These are phyloP conservation scores for Pagetopsis macropterus DNA, from an alignment of 2,797 vertebrate genomes.

Conservation along the genomic window DNA sequence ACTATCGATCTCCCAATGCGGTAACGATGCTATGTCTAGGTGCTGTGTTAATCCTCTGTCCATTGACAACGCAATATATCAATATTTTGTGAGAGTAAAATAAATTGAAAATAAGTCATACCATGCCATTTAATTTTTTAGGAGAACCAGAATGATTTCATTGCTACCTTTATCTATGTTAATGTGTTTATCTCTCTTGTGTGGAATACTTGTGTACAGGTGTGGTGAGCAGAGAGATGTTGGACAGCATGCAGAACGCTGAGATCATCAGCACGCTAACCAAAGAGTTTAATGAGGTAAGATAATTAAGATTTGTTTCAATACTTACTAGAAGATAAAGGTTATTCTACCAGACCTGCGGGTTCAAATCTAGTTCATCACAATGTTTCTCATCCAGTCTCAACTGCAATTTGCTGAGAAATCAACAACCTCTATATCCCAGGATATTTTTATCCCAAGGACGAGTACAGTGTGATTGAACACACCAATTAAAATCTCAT, in stretches of 20 bases:
- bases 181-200: not conserved
- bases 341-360: slow-evolving; percentile 12
- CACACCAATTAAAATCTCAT: slow-evolving; percentile 55
- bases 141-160: not conserved
- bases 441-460: slow-evolving; percentile 33
- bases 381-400: slow-evolving; percentile 11
- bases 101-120: slow-evolving; percentile 11
- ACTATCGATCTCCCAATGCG: slow-evolving; percentile 49
- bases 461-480: slow-evolving; percentile 33
- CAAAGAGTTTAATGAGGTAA: slow-evolving; percentile 90
- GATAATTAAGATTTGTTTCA: slow-evolving; percentile 21
- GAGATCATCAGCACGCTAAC: slow-evolving; percentile 90
- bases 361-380: slow-evolving; percentile 10
- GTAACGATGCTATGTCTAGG: slow-evolving; percentile 32
- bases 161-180: not conserved
- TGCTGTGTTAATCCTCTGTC: slow-evolving; percentile 27
- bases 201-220: slow-evolving; percentile 71
- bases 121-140: not conserved
- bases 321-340: slow-evolving; percentile 10
- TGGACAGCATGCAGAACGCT: slow-evolving; percentile 86
- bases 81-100: slow-evolving; percentile 13
- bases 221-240: slow-evolving; percentile 86
- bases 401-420: slow-evolving; percentile 32
- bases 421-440: slow-evolving; percentile 32
- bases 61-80: slow-evolving; percentile 14